These are phyloP conservation scores for Sturnira hondurensis DNA, from an alignment of 2,113 vertebrate species.

Conservation along the genomic window DNA sequence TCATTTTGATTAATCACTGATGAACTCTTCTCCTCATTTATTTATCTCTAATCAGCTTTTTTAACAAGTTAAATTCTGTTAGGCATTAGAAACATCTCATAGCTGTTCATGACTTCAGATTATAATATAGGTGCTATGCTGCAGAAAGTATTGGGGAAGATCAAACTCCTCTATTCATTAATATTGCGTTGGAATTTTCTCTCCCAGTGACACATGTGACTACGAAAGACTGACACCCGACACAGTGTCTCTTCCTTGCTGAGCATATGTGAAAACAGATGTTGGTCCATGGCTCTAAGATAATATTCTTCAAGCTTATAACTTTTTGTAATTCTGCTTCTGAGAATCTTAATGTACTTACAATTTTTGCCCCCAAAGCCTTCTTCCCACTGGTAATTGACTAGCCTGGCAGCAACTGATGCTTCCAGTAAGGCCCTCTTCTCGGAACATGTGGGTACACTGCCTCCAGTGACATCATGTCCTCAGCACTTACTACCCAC, in stretches of 20 bases:
- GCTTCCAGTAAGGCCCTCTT: neutral
- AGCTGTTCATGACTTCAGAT: neutral
- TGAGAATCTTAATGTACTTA: neutral
- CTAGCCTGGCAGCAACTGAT: neutral
- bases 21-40: neutral
- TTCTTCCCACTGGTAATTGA: neutral
- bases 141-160: neutral
- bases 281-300: neutral
- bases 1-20: neutral
- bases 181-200: neutral
- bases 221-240: neutral
- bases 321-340: neutral
- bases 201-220: neutral
- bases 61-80: neutral
- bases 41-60: neutral
- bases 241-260: neutral
- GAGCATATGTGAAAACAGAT: neutral
- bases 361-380: neutral
- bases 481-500: neutral
- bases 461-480: neutral
- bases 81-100: neutral
- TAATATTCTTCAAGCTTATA: neutral
- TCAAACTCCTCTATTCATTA: neutral
- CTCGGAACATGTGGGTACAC: neutral
- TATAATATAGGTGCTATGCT: neutral